Percentiles rank a stretch among this genome's conserved stretches.
phyloP scores from a whole-genome alignment of 1,140 invertebrate genomes.

The Pteromalus puparum region DNA sequence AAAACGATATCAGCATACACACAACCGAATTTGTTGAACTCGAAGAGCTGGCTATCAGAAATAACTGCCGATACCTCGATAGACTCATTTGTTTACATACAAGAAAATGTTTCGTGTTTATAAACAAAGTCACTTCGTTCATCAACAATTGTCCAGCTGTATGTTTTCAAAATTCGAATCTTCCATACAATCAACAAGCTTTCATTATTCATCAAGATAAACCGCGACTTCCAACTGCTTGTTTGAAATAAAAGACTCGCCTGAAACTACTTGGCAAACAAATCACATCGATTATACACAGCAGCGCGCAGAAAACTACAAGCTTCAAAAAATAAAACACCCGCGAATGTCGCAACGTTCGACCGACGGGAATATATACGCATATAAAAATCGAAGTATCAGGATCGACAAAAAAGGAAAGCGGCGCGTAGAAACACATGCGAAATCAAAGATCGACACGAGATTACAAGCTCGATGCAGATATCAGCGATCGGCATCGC shows the following conservation, averaged over 20 bases:
- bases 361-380: too few species aligned
- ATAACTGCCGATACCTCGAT: background rate
- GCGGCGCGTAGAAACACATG: background rate
- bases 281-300: too few species aligned
- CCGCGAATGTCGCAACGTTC: background rate
- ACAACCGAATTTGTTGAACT: background rate
- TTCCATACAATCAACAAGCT: too few species aligned
- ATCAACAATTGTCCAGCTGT: background rate
- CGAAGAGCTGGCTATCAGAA: too few species aligned
- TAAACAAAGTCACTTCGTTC: background rate
- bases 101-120: background rate
- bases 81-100: background rate
- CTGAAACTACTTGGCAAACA: too few species aligned
- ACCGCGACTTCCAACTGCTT: too few species aligned
- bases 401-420: slow-evolving; percentile 19
- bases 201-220: too few species aligned
- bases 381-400: too few species aligned
- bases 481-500: slow-evolving; percentile 43
- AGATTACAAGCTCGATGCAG: slow-evolving; percentile 36
- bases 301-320: too few species aligned
- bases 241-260: too few species aligned
- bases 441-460: slow-evolving; percentile 38
- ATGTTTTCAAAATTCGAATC: too few species aligned
- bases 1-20: slow-evolving; percentile 7
- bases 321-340: background rate